Evolutionary conservation across 2,797 vertebrate species (phyloP).

Genomic region (Falco columbarius): DNA sequence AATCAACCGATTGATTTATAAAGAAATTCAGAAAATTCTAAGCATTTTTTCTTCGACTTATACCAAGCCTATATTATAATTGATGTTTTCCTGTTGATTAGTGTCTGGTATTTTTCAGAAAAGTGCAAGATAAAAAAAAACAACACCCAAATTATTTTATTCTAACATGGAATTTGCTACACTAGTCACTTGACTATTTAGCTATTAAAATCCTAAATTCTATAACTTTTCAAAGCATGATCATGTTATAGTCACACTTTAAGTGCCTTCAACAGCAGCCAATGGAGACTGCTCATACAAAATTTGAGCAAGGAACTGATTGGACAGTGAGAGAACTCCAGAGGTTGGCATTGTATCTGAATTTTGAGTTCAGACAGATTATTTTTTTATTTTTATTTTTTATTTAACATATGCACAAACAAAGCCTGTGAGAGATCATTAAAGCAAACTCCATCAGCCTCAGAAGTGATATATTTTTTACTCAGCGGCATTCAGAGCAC

Average conservation of each 20-base stretch:
- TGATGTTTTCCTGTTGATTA: constrained; percentile 30
- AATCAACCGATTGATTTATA: not conserved
- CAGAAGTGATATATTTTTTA: not conserved
- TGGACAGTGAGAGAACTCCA: not conserved
- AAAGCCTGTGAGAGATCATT: not conserved
- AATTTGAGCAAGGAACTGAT: not conserved
- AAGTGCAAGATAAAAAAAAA: not conserved
- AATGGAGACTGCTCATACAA: not conserved
- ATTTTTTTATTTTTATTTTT: not conserved
- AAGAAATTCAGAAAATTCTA: constrained; percentile 43
- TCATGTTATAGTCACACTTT: not conserved
- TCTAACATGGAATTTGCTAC: not conserved
- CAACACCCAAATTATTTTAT: not conserved
- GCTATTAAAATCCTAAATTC: not conserved
- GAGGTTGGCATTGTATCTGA: not conserved
- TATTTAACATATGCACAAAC: not conserved
- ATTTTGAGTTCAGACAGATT: not conserved
- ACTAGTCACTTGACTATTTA: not conserved
- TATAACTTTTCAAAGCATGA: not conserved
- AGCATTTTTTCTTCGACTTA: constrained; percentile 3
- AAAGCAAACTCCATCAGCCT: not conserved
- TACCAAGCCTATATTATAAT: not conserved
- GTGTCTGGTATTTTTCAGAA: constrained; percentile 6
- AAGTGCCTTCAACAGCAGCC: not conserved
- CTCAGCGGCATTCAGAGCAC: not conserved